Conservation (phyloP, 2,113 vertebrate genomes). For the Bos taurus region ARS-UCD2.0 NC_037334.1:8223001-8223500, state of each 20-base stretch:
- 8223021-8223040: no score
- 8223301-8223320: background rate
- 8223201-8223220: background rate
- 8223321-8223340: background rate
- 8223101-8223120: no score
- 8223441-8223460: rapidly evolving
- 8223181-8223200: background rate
- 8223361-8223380: background rate
- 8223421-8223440: background rate
- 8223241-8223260: background rate
- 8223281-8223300: background rate
- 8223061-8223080: no score
- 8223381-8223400: background rate
- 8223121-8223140: background rate
- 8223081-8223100: no score
- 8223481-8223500: background rate
- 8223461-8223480: background rate
- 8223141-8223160: background rate
- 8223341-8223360: background rate
- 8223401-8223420: background rate
- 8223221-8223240: background rate
- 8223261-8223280: background rate
- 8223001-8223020: no score
- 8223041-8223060: no score
- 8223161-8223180: background rate